Conservation (phyloP, 1,140 invertebrate genomes). For the Panulirus ornatus region DNA sequence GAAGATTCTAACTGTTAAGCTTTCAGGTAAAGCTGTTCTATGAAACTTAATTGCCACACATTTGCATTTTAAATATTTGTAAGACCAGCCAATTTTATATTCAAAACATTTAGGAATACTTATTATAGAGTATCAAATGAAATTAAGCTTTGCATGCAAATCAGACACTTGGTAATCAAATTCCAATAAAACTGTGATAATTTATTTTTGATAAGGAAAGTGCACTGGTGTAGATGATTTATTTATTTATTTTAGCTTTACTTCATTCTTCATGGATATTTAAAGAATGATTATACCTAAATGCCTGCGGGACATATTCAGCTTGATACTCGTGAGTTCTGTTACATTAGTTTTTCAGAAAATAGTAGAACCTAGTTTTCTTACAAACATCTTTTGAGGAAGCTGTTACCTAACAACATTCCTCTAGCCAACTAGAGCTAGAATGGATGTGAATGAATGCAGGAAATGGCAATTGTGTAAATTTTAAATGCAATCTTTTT, state of each 20-base stretch:
- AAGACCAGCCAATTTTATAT: not conserved
- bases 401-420: no score
- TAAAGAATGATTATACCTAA: not conserved
- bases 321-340: not conserved
- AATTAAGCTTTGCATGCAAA: not conserved
- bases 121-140: not conserved
- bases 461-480: no score
- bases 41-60: not conserved
- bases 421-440: no score
- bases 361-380: not conserved
- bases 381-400: no score
- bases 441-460: no score
- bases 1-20: constrained; percentile 11
- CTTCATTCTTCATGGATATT: not conserved
- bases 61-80: not conserved
- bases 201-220: not conserved
- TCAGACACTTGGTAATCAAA: not conserved
- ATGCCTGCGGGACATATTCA: not conserved
- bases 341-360: not conserved
- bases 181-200: constrained; percentile 42
- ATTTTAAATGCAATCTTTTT: no score
- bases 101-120: not conserved
- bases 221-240: not conserved
- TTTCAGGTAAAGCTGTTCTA: constrained; percentile 27
- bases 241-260: not conserved